Evolutionary conservation across 2,113 vertebrate species (phyloP), one percentile per base, ranked within the genome.

Genomic region (Colius striatus): DNA sequence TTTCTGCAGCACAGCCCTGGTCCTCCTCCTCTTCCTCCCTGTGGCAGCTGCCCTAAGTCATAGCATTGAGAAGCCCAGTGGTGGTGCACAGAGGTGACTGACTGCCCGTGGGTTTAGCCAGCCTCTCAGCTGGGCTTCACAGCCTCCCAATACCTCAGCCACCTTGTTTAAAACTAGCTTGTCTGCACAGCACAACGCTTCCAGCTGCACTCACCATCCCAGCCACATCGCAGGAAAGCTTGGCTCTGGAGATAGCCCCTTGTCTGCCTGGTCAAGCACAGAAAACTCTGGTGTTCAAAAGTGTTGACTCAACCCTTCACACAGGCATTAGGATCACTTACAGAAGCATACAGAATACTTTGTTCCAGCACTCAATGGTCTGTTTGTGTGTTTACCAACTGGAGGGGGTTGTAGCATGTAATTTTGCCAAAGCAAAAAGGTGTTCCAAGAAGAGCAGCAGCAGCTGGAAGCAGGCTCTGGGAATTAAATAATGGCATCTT

Each of bases 361-460:
- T 86, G 82, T 95, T 90, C 60, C 72, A 50, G 68, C 1, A 0
- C 53, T 96, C 79, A 96, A 75, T 78, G 76, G 61, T 61, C 85
- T 96, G 85, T 93, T 91, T 92, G 82, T 96, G 65, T 96, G 90
- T 97, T 97, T 97, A 97, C 94, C 90, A 96, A 90, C 53, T 30
- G 63, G 51, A 90, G 81, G 74, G 47, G 67, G 51, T 8, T 63
- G 74, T 19, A 83, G 43, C 32, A 27, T 0, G 0, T 65, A 53
- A 36, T 88, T 93, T 94, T 84, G 85, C 90, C 88, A 90, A 84
- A 67, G 92, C 38, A 78, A 92, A 92, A 95, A 96, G 54, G 80
- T 95, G 79, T 94, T 91, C 61, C 68, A 91, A 85, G 89, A 96
- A 95, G 95, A 77, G 63, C 96, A 94, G 89, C 96, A 94, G 95